Evolutionary conservation across 2,113 vertebrate species (phyloP).

Genomic region (Cariama cristata): DNA sequence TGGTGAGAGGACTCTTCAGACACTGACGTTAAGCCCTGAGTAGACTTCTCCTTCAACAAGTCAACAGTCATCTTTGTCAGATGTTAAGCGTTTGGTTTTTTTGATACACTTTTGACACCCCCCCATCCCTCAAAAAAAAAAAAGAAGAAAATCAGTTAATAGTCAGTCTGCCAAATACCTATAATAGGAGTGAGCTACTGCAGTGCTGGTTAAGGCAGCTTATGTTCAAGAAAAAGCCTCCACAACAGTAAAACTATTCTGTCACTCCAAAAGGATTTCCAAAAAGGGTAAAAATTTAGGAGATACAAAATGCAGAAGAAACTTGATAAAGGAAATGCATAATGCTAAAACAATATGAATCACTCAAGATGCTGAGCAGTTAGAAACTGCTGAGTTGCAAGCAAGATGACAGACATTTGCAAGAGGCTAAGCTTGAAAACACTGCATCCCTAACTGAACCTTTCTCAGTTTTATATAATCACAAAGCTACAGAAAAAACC

Average conservation of each 20-base stretch:
- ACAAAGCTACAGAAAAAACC: not conserved
- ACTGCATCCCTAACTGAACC: not conserved
- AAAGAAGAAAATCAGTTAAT: not conserved
- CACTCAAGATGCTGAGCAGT: not conserved
- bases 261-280: not conserved
- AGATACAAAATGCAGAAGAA: not conserved
- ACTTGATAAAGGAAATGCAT: not conserved
- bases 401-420: not conserved
- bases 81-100: not conserved
- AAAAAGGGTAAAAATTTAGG: not conserved
- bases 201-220: not conserved
- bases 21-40: not conserved
- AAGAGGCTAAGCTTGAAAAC: not conserved
- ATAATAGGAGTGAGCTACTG: not conserved
- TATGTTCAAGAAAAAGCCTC: not conserved
- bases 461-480: not conserved
- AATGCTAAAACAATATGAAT: not conserved
- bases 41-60: not conserved
- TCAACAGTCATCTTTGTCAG: not conserved
- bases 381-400: not conserved
- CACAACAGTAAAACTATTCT: not conserved
- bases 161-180: not conserved
- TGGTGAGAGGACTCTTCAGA: not conserved
- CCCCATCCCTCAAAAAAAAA: no score
- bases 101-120: not conserved